These are phyloP conservation scores for Mugil cephalus DNA, from an alignment of 2,113 vertebrate species.

Conservation along the genomic window DNA sequence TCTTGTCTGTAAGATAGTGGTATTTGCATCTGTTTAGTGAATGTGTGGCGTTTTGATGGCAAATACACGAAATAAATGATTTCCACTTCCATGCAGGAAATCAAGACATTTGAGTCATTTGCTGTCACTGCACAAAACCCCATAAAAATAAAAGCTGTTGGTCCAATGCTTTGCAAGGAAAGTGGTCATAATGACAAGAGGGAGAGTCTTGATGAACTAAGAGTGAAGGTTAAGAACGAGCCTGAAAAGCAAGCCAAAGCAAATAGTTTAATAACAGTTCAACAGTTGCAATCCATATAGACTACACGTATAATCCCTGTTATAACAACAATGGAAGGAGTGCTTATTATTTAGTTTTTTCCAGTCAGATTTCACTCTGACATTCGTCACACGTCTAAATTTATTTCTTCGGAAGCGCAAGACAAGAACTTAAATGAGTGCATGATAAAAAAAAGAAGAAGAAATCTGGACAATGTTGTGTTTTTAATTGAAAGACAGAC, in stretches of 20 bases:
- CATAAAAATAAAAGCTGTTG: too few species aligned
- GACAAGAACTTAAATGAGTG: not conserved
- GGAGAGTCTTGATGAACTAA: not conserved
- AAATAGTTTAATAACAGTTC: too few species aligned
- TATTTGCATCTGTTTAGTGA: not conserved
- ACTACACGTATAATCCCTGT: too few species aligned
- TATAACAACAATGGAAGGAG: too few species aligned
- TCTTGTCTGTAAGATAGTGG: not conserved
- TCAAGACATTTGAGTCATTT: not conserved
- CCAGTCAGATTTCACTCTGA: too few species aligned
- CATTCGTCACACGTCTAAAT: too few species aligned
- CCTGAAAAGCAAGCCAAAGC: not conserved
- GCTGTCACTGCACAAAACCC: not conserved
- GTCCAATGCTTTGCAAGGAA: too few species aligned
- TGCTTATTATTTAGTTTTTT: too few species aligned
- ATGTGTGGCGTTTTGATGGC: not conserved
- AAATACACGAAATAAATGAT: too few species aligned
- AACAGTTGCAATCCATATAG: too few species aligned
- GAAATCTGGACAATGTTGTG: slow-evolving; percentile 1
- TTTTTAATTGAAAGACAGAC: slow-evolving; percentile 39
- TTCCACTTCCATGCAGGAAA: not conserved
- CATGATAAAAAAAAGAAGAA: not conserved
- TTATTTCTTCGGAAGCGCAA: too few species aligned
- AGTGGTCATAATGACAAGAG: too few species aligned
- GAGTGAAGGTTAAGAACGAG: not conserved